Evolutionary conservation across 1,140 invertebrate genomes (phyloP), one percentile per base, ranked within the genome.

Genomic region (Battus philenor): DNA sequence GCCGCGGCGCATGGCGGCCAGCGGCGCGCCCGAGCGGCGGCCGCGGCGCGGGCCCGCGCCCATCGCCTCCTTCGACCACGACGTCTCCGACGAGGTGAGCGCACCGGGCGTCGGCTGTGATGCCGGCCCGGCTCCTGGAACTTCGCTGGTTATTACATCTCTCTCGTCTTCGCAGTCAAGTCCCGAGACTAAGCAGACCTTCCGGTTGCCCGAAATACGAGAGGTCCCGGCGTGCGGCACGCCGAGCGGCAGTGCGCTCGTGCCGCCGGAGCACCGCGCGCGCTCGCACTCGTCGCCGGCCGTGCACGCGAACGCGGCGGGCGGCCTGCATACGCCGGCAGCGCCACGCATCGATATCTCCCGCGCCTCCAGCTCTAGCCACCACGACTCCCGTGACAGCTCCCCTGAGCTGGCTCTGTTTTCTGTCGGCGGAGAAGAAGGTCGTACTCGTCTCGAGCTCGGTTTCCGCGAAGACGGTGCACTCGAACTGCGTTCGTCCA

Each of bases 331-430:
- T 52, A 90, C 91, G 32, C 91, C 93, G 7, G 90, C 90, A 43
- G 93, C 94, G 24, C 94, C 94, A 1, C 89, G 94, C 54, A 96
- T 95, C 58, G 94, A 95, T 81, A 94, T 96, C 61, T 95, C 94
- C 44, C 88, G 94, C 33, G 94, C 94, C 1, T 95, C 93, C 57
- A 94, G 93, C 72, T 94, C 93, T 16, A 95, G 93, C 12, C 93
- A 94, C 57, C 94, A 95, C 67, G 92, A 95, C 72, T 94, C 93
- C 56, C 89, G 92, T 33, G 93, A 94, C 57, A 93, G 91, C 50
- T 93, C 92, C 13, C 94, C 94, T 0, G 93, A 94, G 67, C 88
- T 91, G 55, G 93, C 93, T 56, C 87, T 93, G n/a, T 83, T 85
- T 52, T 63, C 76, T 17, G 77, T 72, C 26, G 57, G 53, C 57